phyloP scores from a whole-genome alignment of 2,797 vertebrate species.

The Danio kyathit region DNA sequence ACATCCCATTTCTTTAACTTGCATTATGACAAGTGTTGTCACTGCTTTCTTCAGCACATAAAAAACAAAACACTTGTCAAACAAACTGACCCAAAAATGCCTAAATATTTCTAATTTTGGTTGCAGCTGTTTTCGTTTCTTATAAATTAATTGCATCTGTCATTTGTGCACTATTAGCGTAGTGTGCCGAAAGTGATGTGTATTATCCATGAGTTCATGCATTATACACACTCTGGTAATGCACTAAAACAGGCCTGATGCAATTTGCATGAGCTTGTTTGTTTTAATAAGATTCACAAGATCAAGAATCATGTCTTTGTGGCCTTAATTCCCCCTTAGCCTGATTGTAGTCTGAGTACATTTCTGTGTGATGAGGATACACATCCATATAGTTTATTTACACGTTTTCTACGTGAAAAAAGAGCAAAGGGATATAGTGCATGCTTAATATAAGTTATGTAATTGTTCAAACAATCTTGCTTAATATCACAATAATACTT shows the following conservation, averaged over 20 bases:
- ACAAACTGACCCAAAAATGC: neutral
- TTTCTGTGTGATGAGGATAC: neutral
- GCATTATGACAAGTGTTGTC: slow-evolving; percentile 33
- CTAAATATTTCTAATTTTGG: slow-evolving; percentile 16
- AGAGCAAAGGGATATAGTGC: neutral
- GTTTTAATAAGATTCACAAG: slow-evolving; percentile 50
- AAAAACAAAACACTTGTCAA: neutral
- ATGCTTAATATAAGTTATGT: neutral
- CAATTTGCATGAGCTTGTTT: slow-evolving; percentile 57
- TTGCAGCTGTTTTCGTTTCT: neutral
- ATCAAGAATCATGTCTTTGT: slow-evolving; percentile 48
- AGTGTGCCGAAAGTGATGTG: slow-evolving; percentile 40
- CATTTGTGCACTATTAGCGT: neutral
- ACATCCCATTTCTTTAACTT: slow-evolving; percentile 6
- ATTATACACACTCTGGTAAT: slow-evolving; percentile 57
- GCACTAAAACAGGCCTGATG: slow-evolving; percentile 39
- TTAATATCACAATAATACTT: neutral
- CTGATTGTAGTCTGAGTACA: slow-evolving; percentile 22
- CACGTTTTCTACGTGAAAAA: neutral
- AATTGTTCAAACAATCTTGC: too few species aligned
- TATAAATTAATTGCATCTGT: slow-evolving; percentile 15
- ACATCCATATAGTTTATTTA: neutral
- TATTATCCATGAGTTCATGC: slow-evolving; percentile 56
- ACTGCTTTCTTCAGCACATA: slow-evolving; percentile 1
- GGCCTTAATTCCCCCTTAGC: slow-evolving; percentile 34